These are phyloP conservation scores for Pipra filicauda DNA, from an alignment of 2,113 vertebrate species.

Conservation along the genomic window DNA sequence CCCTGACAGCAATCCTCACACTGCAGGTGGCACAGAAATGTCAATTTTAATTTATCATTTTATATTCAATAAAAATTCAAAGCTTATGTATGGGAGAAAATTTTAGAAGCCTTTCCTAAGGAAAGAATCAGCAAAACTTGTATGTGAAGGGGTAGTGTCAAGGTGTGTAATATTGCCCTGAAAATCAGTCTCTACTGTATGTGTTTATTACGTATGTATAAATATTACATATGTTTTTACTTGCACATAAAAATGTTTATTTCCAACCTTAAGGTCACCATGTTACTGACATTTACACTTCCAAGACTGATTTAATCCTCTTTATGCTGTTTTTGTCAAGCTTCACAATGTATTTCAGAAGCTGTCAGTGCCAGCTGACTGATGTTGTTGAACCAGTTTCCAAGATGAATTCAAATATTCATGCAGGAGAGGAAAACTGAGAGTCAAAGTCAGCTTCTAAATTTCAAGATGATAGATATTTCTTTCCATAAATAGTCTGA, in stretches of 20 bases:
- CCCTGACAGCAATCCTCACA: neutral
- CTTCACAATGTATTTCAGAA: neutral
- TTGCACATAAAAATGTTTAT: neutral
- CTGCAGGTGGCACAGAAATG: conserved; percentile 17
- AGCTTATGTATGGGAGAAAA: neutral
- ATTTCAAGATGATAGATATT: neutral
- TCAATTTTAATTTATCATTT: conserved; percentile 11
- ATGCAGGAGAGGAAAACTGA: neutral
- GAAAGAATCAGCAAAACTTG: neutral
- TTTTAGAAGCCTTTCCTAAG: neutral
- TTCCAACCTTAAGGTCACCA: neutral
- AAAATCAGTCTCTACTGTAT: neutral
- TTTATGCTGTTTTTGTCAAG: neutral
- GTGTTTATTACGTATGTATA: neutral
- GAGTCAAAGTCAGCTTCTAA: neutral
- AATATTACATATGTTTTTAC: neutral
- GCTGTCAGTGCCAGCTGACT: neutral
- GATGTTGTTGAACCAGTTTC: neutral
- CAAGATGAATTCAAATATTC: neutral
- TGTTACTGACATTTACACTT: neutral
- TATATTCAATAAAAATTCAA: conserved; percentile 12
- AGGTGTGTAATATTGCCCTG: neutral
- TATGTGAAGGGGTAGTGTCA: neutral
- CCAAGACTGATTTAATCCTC: neutral
- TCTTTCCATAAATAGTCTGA: neutral